Conservation (phyloP, 2,888 invertebrate genomes). For the Metopia argyrocephala region DNA sequence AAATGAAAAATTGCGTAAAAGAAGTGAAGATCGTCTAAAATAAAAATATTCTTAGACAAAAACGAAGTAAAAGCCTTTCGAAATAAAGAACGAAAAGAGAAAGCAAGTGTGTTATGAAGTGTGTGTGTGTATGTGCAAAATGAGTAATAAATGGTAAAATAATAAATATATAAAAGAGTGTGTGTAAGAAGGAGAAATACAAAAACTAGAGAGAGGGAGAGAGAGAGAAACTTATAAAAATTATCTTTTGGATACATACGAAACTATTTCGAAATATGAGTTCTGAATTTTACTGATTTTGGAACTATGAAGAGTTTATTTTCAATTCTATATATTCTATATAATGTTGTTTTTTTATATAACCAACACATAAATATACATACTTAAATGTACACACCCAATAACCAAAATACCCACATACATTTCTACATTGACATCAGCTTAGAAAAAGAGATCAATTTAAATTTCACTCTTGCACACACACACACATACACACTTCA, state of each 20-base stretch:
- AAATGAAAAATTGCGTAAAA: constrained; percentile 56
- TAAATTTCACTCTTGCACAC: no score
- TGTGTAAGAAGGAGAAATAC: background rate
- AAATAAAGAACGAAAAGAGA: constrained; percentile 21
- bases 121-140: background rate
- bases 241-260: constrained; percentile 42
- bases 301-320: constrained; percentile 47
- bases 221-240: background rate
- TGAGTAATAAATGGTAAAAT: background rate
- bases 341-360: background rate
- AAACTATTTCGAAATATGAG: background rate
- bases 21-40: constrained; percentile 38
- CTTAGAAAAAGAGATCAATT: no score
- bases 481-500: background rate
- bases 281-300: constrained; percentile 18
- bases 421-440: no score
- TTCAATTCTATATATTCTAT: no score
- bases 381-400: background rate
- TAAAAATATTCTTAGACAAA: constrained; percentile 41
- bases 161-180: background rate
- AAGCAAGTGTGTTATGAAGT: constrained; percentile 4
- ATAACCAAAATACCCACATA: constrained; percentile 9
- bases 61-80: constrained; percentile 4
- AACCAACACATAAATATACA: background rate
- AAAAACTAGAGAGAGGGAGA: background rate